Evolutionary conservation across 1,140 invertebrate species (phyloP), one percentile per base, ranked within the genome.

Genomic region (Metaphire vulgaris): DNA sequence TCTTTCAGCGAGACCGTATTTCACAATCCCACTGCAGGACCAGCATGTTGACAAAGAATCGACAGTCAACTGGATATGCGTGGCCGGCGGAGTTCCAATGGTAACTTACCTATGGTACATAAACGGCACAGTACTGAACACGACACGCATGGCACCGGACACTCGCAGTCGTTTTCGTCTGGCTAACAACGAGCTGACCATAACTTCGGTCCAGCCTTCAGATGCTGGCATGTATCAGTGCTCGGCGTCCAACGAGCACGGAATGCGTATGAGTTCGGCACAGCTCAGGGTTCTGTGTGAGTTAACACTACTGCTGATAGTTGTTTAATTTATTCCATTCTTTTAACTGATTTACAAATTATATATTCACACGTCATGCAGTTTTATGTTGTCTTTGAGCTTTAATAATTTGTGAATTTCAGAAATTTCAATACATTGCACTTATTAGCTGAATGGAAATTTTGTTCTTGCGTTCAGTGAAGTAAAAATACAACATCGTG

Each of bases 221-320:
- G 96, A 99, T 87, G 90, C 92, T 76, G 96, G 92, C n/a, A 97
- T 97, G 93, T 98, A 95, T 85, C 95, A 98, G 81, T 99, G 97
- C 85, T 88, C 90, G 81, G 96, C 95, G 0, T 90, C 87, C 77
- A 99, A 98, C 89, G 91, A 94, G 74, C 87, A 97, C 2, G 95
- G 93, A 81, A 90, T 91, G 0, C 90, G 89, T 33, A 96, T 92
- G 84, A 95, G 93, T 0, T 93, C 94, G 14, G 95, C 91, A 0
- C 94, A 98, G 81, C 86, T 98, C 1, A 87, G 94, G 83, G 92
- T 98, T 1, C 76, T 87, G 34, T 79, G 72, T 64, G 56, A 73
- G 72, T 73, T n/a, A n/a, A n/a, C n/a, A n/a, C n/a, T n/a, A n/a
- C n/a, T n/a, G n/a, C n/a, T n/a, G n/a, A n/a, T n/a, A n/a, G n/a